Evolutionary conservation across 1,140 invertebrate species (phyloP).

Genomic region (Trinorchestia longiramus): DNA sequence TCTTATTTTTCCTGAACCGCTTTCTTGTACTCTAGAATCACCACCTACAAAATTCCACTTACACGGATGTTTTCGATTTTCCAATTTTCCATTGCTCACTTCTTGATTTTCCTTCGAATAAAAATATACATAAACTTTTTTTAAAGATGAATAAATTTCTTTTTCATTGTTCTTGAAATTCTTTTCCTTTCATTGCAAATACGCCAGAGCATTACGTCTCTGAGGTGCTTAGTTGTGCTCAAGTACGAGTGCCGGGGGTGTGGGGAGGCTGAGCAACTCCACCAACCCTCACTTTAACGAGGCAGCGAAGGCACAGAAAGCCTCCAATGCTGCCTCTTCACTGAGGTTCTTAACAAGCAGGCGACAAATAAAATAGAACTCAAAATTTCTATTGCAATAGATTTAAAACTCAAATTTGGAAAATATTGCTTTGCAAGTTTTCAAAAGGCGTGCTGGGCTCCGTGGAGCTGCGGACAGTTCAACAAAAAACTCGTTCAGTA

Average conservation of each 20-base stretch:
- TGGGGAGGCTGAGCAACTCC: neutral
- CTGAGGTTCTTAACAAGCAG: neutral
- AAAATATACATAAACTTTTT: neutral
- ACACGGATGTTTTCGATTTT: no score
- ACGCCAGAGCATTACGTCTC: neutral
- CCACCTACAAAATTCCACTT: no score
- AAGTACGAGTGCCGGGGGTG: neutral
- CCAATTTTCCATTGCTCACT: neutral
- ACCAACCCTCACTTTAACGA: neutral
- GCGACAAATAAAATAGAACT: neutral
- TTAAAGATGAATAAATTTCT: neutral
- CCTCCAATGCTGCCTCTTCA: slow-evolving; percentile 5
- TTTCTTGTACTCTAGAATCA: no score
- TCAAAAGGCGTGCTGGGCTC: neutral
- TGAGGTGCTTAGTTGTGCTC: neutral
- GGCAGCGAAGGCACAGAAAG: neutral
- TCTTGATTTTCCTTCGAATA: neutral
- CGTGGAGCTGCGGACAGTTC: neutral
- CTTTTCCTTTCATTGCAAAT: neutral
- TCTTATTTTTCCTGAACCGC: no score
- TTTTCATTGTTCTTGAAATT: neutral
- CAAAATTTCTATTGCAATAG: neutral
- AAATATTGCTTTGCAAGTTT: neutral
- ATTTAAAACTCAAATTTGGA: neutral
- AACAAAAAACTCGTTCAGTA: no score